Evolutionary conservation across 2,797 vertebrate species (phyloP), one percentile per base, ranked within the genome.

Genomic region (Amphiprion clarkii): DNA sequence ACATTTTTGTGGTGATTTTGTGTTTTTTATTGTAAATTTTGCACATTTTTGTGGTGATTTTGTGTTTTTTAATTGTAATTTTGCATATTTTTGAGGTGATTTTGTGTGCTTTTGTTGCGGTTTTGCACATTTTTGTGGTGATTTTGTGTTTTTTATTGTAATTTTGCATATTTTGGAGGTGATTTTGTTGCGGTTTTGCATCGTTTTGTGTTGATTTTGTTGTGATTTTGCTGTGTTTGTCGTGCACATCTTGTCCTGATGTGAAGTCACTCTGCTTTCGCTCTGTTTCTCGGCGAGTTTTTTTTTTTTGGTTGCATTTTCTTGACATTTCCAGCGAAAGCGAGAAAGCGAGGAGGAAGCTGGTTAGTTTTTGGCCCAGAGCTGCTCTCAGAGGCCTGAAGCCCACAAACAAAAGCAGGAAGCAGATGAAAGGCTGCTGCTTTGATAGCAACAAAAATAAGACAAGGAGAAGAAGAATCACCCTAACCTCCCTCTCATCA

Each of bases 361-460:
- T n/a, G 75, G 67, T 74, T 48, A n/a, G 75, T 71, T 80, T 74
- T 66, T 23, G 1, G 63, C 88, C 56, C 31, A 13, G 16, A 78
- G 74, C 82, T 67, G 44, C 69, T 74, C 67, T 55, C 33, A 62
- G 31, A 65, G 55, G 71, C 81, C 79, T 10, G 2, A 10, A 75
- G 79, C 74, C 2, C 4, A 39, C 2, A 57, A 42, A 64, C 6
- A 19, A 52, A 11, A 52, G 74, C 31, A 77, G 27, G 56, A 40
- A 14, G 70, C 14, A 40, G 74, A 85, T 71, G 84, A 87, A 79
- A 80, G 60, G 36, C 52, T 8, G 65, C 1, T 0, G 68, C 79
- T 87, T 76, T 85, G 84, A 89, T 80, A 53, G 67, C 67, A 65
- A 67, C 78, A 56, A 58, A 70, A 76, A 72, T 52, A 54, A 77